Base-by-base conservation (phyloP, 2,888 invertebrate species). In the Amphipyra berbera region DNA sequence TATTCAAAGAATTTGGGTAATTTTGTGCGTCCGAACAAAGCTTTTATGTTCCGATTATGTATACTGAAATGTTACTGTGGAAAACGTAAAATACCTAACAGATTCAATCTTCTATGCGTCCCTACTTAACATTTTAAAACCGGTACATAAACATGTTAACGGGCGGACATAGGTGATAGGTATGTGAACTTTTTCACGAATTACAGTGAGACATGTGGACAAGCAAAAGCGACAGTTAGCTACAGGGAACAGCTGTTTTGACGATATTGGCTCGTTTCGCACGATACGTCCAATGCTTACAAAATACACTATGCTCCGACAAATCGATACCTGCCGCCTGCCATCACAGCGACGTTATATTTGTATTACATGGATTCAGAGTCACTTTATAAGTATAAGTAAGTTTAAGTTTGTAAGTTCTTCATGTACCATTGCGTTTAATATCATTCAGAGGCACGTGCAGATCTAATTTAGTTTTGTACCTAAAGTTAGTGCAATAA, bases 231-330 rank as follows among this genome's bases (percentile, higher is more conserved):
- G 82, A 81, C 82, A 84, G 85, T 85, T 81, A 82, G 80, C 71
- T 82, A 84, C 71, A 81, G 73, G 80, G 73, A 84, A 85, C 88
- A 89, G 85, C 87, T 87, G 83, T 85, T 86, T 84, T 72, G 75
- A 79, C 83, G 80, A 85, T 87, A 88, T 89, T 88, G 84, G 73
- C 83, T 79, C 80, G 76, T 82, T 84, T 79, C 74, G 75, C 76
- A 76, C 81, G 80, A 81, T 80, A 86, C 88, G 84, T 81, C 83
- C 87, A 83, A 86, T 86, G 90, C 86, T 86, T 89, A 89, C 90
- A 88, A 88, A 84, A 88, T 86, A 84, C 82, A 77, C 77, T 77
- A 73, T 76, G 80, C 73, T 81, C 77, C 76, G 76, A 79, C 82
- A 76, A 88, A 90, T 90, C 91, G 86, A 91, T 90, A 88, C 77